Percentiles rank a stretch among this genome's conserved stretches.
Conservation (phyloP, 1,140 invertebrate species). For the Augochlora pura region DNA sequence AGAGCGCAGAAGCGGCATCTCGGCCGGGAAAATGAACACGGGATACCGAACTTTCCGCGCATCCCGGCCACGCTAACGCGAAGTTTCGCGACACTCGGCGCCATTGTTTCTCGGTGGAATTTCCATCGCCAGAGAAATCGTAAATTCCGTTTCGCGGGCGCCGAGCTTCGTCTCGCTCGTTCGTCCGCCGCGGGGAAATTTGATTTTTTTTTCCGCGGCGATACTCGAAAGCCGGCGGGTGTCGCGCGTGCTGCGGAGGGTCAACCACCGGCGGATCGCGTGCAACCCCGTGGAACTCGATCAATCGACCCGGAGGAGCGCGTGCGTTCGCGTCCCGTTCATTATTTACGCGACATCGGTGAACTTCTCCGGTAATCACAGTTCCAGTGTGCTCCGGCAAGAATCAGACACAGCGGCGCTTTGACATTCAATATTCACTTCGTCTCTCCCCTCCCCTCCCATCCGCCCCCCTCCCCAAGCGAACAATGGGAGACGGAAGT, state of each 20-base stretch:
- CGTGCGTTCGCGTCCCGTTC: constrained; percentile 18
- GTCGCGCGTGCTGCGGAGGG: neutral
- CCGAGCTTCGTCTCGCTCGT: neutral
- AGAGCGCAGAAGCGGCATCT: too few species aligned
- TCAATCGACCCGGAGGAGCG: constrained; percentile 40
- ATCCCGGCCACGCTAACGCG: too few species aligned
- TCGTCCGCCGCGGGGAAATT: constrained; percentile 2
- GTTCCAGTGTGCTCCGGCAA: neutral
- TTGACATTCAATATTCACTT: too few species aligned
- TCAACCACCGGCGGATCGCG: constrained; percentile 41
- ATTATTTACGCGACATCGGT: constrained; percentile 35
- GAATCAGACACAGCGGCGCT: neutral
- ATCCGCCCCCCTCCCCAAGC: too few species aligned
- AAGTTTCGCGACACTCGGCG: too few species aligned
- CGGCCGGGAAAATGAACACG: too few species aligned
- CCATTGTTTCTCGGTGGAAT: too few species aligned
- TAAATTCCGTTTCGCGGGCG: constrained; percentile 10
- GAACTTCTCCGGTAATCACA: constrained; percentile 1
- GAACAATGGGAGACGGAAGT: neutral
- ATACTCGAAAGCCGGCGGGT: constrained; percentile 14
- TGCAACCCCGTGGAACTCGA: constrained; percentile 23
- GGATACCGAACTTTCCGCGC: too few species aligned
- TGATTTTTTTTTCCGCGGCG: constrained; percentile 41
- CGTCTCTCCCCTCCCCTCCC: too few species aligned
- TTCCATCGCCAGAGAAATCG: neutral